A percentile compares a stretch with the other conserved stretches of the same genome.
Conservation (phyloP, 1,140 invertebrate genomes). For the Drosophila ficusphila region DNA sequence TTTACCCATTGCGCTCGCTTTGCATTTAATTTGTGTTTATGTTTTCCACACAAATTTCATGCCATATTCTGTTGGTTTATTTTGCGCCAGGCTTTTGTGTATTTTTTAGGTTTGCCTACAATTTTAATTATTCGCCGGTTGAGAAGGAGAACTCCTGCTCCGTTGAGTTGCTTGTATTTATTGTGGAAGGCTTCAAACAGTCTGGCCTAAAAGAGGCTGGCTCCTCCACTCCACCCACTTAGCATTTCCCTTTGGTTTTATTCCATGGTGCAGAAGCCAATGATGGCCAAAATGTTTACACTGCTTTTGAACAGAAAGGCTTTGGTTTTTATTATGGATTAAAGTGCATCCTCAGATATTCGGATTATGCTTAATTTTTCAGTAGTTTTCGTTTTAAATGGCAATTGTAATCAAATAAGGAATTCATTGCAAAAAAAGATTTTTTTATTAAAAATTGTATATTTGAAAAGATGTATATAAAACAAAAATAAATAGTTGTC, state of each 20-base stretch:
- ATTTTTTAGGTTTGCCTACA: slow-evolving; percentile 50
- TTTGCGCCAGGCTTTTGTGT: slow-evolving; percentile 41
- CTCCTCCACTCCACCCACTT: not conserved
- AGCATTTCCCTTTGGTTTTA: slow-evolving; percentile 3
- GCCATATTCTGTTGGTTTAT: slow-evolving; percentile 57
- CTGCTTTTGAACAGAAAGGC: slow-evolving; percentile 29
- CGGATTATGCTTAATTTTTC: no score
- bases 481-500: no score
- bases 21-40: slow-evolving; percentile 56
- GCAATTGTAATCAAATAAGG: no score
- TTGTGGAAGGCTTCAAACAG: slow-evolving; percentile 41
- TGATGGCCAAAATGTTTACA: slow-evolving; percentile 12
- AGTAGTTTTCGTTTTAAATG: no score
- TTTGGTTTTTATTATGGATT: not conserved
- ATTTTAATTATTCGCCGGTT: slow-evolving; percentile 73
- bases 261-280: slow-evolving; percentile 19
- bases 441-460: no score
- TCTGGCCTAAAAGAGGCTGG: not conserved
- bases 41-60: slow-evolving; percentile 59
- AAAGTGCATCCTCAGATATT: not conserved
- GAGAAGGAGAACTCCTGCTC: slow-evolving; percentile 10
- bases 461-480: no score
- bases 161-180: slow-evolving; percentile 27
- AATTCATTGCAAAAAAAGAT: no score
- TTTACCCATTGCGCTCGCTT: slow-evolving; percentile 49